These are phyloP conservation scores for Hoplostethus mediterraneus DNA, from an alignment of 2,797 vertebrate species.

Conservation along the genomic window DNA sequence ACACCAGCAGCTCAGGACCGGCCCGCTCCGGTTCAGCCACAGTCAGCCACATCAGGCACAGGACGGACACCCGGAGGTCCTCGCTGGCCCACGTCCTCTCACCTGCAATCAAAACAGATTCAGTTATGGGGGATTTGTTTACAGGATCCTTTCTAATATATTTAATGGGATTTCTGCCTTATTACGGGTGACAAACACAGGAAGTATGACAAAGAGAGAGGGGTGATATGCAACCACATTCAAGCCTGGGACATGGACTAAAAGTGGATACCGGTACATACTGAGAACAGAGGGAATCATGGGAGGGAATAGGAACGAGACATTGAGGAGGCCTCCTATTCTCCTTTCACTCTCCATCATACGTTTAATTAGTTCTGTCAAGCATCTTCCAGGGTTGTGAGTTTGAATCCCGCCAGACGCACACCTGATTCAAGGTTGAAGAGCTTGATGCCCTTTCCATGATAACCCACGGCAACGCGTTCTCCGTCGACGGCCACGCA, in stretches of 20 bases:
- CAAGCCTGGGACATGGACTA: no score
- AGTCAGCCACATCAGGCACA: slow-evolving; percentile 83
- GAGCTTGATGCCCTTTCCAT: slow-evolving; percentile 83
- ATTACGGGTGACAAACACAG: no score
- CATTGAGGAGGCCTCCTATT: no score
- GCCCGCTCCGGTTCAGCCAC: slow-evolving; percentile 14
- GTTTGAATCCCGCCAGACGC: background rate
- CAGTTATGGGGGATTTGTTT: background rate
- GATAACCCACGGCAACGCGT: slow-evolving; percentile 85
- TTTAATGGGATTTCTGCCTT: background rate
- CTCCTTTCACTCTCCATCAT: no score
- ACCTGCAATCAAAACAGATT: slow-evolving; percentile 63
- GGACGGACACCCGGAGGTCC: slow-evolving; percentile 67
- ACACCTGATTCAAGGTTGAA: slow-evolving; percentile 82
- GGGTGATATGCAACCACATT: no score
- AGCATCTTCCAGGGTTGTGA: background rate
- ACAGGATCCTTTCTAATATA: background rate
- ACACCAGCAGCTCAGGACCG: slow-evolving; percentile 72
- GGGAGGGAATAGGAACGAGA: no score
- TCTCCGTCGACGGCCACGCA: slow-evolving; percentile 81
- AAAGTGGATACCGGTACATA: no score
- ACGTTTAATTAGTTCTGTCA: background rate
- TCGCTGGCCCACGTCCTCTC: slow-evolving; percentile 60
- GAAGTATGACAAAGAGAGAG: no score
- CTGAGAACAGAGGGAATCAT: no score